Evolutionary conservation across 30 jellyfish, hydroid and myxozoan species (phyloP).

Genomic region (Nemopilema nomurai): DNA sequence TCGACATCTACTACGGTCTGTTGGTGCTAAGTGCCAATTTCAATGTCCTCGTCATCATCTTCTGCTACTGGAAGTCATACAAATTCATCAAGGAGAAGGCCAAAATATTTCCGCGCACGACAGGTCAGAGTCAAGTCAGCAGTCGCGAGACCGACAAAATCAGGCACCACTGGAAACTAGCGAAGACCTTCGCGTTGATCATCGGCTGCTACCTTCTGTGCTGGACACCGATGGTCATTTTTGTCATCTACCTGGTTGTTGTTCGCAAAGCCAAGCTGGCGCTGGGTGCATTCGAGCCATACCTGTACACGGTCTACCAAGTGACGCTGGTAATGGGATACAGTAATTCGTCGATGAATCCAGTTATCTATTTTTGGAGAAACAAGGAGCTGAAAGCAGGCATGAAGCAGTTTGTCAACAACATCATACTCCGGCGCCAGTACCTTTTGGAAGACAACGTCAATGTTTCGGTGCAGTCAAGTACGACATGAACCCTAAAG

Average conservation of each 20-base stretch:
- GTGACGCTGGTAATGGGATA: slow-evolving; percentile 47
- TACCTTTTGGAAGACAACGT: not conserved
- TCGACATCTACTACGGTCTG: slow-evolving; percentile 34
- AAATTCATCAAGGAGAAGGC: slow-evolving; percentile 37
- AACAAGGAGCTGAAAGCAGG: slow-evolving; percentile 39
- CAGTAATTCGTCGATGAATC: slow-evolving; percentile 50
- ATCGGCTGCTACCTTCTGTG: slow-evolving; percentile 42
- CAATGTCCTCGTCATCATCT: slow-evolving; percentile 16
- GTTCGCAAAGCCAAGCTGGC: slow-evolving; percentile 8
- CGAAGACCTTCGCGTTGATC: slow-evolving; percentile 60
- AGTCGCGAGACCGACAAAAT: slow-evolving; percentile 1
- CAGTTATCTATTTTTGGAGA: slow-evolving; percentile 62
- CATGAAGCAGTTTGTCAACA: slow-evolving; percentile 33
- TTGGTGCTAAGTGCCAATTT: slow-evolving; percentile 34
- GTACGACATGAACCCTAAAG: too few species aligned
- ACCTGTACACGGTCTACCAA: slow-evolving; percentile 38
- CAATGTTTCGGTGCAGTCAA: slow-evolving; percentile 1
- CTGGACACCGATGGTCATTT: slow-evolving; percentile 66
- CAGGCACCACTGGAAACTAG: slow-evolving; percentile 58
- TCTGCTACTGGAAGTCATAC: slow-evolving; percentile 52
- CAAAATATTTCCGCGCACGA: slow-evolving; percentile 19
- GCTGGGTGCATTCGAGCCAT: slow-evolving; percentile 21
- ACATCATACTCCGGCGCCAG: slow-evolving; percentile 2
- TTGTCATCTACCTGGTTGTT: slow-evolving; percentile 33
- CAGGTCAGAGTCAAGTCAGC: not conserved